phyloP scores from a whole-genome alignment of 2,113 vertebrate species.

The Anolis sagrei region DNA sequence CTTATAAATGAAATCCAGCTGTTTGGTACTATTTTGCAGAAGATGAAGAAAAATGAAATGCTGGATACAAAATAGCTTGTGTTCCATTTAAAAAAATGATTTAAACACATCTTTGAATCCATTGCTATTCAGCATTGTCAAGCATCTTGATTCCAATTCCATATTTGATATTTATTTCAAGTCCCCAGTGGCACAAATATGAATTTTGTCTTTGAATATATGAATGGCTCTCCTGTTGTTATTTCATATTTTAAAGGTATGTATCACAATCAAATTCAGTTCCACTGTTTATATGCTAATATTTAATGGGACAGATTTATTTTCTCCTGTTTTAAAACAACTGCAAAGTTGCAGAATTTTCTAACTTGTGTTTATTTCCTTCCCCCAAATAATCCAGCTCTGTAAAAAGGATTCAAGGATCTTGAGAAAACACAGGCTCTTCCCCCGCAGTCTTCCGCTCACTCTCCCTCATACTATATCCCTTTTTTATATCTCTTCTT shows the following conservation, averaged over 20 bases:
- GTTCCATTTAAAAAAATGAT: conserved; percentile 15
- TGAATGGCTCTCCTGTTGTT: neutral
- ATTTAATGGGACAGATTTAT: neutral
- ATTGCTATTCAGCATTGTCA: neutral
- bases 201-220: neutral
- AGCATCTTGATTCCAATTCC: neutral
- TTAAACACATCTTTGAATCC: neutral
- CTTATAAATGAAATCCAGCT: conserved; percentile 32
- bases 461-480: too few species aligned
- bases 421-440: neutral
- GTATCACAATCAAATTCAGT: neutral
- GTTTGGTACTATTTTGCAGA: conserved; percentile 26
- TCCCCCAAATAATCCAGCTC: neutral
- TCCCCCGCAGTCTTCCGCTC: too few species aligned
- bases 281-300: neutral
- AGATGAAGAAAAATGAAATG: neutral
- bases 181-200: neutral
- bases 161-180: neutral
- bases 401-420: neutral
- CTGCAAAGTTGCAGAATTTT: neutral
- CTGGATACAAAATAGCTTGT: neutral
- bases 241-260: conserved; percentile 6
- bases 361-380: neutral
- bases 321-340: neutral
- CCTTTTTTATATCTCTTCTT: conserved; percentile 6